These are phyloP conservation scores for Idaea straminata DNA, from an alignment of 2,888 invertebrate genomes.

Conservation along the genomic window DNA sequence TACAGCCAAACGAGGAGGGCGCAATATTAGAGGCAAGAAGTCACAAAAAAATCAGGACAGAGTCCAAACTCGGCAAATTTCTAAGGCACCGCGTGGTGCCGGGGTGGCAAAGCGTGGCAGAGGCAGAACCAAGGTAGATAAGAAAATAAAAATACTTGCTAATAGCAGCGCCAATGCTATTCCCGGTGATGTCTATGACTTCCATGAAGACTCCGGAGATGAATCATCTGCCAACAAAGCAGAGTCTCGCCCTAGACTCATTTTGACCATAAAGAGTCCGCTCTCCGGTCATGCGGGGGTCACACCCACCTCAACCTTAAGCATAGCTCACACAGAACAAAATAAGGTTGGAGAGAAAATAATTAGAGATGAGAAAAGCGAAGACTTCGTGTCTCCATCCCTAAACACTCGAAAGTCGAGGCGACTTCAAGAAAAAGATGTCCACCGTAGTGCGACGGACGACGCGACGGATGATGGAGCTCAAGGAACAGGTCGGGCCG, in stretches of 20 bases:
- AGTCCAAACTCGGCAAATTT: slow-evolving; percentile 72
- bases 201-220: slow-evolving; percentile 93
- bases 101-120: slow-evolving; percentile 68
- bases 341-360: slow-evolving; percentile 50
- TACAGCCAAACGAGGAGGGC: slow-evolving; percentile 63
- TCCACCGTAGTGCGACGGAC: slow-evolving; percentile 88
- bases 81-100: slow-evolving; percentile 60
- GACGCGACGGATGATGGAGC: slow-evolving; percentile 90
- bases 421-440: slow-evolving; percentile 88
- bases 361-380: slow-evolving; percentile 71
- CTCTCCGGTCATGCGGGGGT: slow-evolving; percentile 66
- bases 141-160: slow-evolving; percentile 68
- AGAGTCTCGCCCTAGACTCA: slow-evolving; percentile 85
- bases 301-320: slow-evolving; percentile 63
- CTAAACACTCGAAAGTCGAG: slow-evolving; percentile 89
- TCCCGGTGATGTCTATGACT: slow-evolving; percentile 92
- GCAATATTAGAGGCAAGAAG: slow-evolving; percentile 66
- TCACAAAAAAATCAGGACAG: slow-evolving; percentile 59
- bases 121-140: slow-evolving; percentile 75
- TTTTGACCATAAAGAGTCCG: slow-evolving; percentile 90
- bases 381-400: slow-evolving; percentile 83
- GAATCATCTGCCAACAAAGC: slow-evolving; percentile 77
- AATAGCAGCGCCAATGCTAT: slow-evolving; percentile 80
- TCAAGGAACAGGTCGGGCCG: slow-evolving; percentile 24
- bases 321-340: slow-evolving; percentile 62